Evolutionary conservation across 2,113 vertebrate species (phyloP).

Genomic region (Lepus europaeus): DNA sequence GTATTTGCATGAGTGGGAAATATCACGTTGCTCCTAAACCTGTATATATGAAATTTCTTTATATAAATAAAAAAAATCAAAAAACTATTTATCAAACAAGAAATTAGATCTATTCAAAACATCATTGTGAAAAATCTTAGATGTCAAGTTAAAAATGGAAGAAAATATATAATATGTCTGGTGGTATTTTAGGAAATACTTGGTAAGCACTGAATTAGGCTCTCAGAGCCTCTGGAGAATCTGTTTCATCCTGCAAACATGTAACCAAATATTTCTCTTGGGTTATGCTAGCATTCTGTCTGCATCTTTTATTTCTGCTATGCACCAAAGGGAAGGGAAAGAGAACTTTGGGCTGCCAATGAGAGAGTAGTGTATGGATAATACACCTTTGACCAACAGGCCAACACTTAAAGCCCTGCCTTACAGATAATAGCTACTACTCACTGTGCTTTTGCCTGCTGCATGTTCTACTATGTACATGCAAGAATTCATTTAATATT

Average conservation of each 20-base stretch:
- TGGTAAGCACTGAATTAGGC: neutral
- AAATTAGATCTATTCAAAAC: neutral
- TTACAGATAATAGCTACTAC: neutral
- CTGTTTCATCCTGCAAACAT: neutral
- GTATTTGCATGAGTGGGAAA: too few species aligned
- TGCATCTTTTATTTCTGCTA: neutral
- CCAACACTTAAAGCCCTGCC: neutral
- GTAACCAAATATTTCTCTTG: neutral
- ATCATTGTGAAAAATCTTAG: neutral
- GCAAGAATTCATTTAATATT: constrained; percentile 7
- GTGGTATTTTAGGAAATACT: neutral
- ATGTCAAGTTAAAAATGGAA: neutral
- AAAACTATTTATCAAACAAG: neutral
- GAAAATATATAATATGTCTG: neutral
- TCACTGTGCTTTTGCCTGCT: neutral
- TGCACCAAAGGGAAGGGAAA: neutral
- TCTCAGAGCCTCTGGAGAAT: neutral
- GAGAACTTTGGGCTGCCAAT: neutral
- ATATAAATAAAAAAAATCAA: too few species aligned
- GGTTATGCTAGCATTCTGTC: neutral
- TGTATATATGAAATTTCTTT: too few species aligned
- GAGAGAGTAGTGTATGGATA: neutral
- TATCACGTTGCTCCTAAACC: too few species aligned
- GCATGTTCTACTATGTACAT: neutral
- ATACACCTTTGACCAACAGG: neutral